phyloP scores from a whole-genome alignment of 2,888 invertebrate species.

The Adelphocoris suturalis region DNA sequence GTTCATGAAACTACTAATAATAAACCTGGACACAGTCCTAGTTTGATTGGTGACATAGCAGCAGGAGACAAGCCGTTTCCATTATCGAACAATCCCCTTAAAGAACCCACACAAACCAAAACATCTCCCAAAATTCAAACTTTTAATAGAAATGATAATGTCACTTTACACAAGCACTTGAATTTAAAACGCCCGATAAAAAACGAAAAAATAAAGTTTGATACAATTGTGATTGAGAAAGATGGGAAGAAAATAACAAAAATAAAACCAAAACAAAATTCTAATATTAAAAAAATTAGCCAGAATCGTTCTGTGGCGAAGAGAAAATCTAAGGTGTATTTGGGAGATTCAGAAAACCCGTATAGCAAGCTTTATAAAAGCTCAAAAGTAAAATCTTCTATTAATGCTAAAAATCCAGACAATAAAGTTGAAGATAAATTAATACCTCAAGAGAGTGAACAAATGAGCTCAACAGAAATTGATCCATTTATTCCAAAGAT shows the following conservation, averaged over 20 bases:
- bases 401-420: not conserved
- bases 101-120: not conserved
- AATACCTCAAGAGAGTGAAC: not conserved
- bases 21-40: not conserved
- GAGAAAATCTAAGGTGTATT: not conserved
- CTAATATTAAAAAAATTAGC: not conserved
- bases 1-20: not conserved
- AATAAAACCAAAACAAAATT: not conserved
- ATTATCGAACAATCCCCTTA: not conserved
- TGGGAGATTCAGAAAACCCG: not conserved
- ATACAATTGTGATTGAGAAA: not conserved
- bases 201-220: not conserved
- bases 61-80: not conserved
- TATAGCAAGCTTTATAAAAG: no score
- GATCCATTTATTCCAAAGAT: constrained; percentile 6
- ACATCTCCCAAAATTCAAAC: not conserved
- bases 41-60: not conserved
- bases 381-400: not conserved
- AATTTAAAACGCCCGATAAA: not conserved
- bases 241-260: not conserved
- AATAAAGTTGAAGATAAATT: not conserved
- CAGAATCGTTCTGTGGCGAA: not conserved
- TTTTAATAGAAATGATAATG: not conserved
- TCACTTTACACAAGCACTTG: not conserved
- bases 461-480: not conserved